phyloP scores from a whole-genome alignment of 1,140 invertebrate species.

The Cecropterus lyciades region DNA sequence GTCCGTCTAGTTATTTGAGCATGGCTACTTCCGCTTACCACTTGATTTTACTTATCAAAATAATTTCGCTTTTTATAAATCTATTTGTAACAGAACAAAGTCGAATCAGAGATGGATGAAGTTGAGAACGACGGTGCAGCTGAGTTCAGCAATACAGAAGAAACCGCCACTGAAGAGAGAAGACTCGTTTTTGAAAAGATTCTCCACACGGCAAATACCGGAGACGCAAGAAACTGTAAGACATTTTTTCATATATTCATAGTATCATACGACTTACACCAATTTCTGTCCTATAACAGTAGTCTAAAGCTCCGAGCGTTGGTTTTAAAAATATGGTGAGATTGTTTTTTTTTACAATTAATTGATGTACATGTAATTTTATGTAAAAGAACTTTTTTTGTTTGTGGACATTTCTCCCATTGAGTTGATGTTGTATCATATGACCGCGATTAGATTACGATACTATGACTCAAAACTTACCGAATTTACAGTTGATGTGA shows the following conservation, averaged over 20 bases:
- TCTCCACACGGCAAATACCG: constrained; percentile 95
- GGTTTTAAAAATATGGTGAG: no score
- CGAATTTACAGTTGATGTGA: no score
- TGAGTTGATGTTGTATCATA: no score
- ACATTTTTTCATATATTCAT: constrained; percentile 5
- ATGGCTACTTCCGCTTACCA: constrained; percentile 49
- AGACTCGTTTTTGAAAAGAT: constrained; percentile 97
- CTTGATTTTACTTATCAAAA: constrained; percentile 24
- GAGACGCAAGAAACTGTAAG: constrained; percentile 92
- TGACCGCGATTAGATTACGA: no score
- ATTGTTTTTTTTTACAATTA: no score
- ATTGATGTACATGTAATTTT: no score
- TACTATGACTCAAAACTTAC: no score
- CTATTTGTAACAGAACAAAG: constrained; percentile 88
- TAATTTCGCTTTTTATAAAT: constrained; percentile 20
- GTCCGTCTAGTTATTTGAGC: constrained; percentile 17
- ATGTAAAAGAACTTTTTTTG: no score
- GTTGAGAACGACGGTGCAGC: constrained; percentile 95
- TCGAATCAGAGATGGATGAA: constrained; percentile 98
- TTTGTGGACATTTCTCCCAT: no score
- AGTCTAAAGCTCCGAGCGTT: no score
- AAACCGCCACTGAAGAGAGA: constrained; percentile 95
- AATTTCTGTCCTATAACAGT: no score
- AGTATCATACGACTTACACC: no score
- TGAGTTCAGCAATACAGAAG: constrained; percentile 95